phyloP scores from a whole-genome alignment of 2,888 invertebrate species.

The Ophion ellenae region DNA sequence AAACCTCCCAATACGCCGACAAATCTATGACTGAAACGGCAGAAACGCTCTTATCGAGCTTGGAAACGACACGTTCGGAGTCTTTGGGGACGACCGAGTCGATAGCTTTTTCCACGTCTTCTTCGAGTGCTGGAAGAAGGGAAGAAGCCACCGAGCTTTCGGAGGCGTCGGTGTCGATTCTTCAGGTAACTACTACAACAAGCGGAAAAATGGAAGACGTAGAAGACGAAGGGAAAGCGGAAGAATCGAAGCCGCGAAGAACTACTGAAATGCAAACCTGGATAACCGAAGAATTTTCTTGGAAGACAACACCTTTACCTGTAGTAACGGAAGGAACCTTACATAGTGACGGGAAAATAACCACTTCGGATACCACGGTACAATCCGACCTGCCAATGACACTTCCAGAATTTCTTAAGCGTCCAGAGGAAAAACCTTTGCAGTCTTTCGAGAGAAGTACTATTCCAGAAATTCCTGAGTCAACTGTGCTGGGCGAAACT shows the following conservation, averaged over 20 bases:
- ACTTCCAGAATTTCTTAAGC: slow-evolving; percentile 57
- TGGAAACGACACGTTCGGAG: not conserved
- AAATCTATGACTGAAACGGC: not conserved
- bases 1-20: slow-evolving; percentile 1
- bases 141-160: not conserved
- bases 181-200: not conserved
- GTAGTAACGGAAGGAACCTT: slow-evolving; percentile 9
- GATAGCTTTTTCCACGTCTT: not conserved
- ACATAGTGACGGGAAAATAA: not conserved
- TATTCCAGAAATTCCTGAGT: not conserved
- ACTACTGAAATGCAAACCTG: slow-evolving; percentile 52
- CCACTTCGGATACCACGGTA: slow-evolving; percentile 17
- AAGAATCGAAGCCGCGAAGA: not conserved
- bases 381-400: slow-evolving; percentile 46
- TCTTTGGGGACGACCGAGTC: not conserved
- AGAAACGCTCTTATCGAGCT: not conserved
- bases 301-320: slow-evolving; percentile 40
- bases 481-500: slow-evolving; percentile 6
- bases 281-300: slow-evolving; percentile 39
- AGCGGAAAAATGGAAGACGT: not conserved
- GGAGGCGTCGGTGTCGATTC: slow-evolving; percentile 2
- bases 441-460: slow-evolving; percentile 28
- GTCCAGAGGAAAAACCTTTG: slow-evolving; percentile 39
- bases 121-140: slow-evolving; percentile 1
- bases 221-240: not conserved